Evolutionary conservation across 2,113 vertebrate species (phyloP), one percentile per base, ranked within the genome.

Genomic region (Corynorhinus townsendii): DNA sequence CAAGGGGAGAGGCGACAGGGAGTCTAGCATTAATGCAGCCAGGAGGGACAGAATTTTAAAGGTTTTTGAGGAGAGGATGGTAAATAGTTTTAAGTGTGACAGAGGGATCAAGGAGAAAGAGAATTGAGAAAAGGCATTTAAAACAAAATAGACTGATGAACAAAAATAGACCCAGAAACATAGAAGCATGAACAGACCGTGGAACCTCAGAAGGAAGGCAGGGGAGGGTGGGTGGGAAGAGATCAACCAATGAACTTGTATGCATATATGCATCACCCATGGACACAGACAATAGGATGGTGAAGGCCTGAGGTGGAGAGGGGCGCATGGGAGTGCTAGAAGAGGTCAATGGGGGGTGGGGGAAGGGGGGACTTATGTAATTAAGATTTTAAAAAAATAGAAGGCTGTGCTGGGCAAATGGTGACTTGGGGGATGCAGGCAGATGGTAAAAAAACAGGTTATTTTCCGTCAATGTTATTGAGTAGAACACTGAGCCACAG

Each of bases 391-490:
- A 28, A 59, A 26, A 59, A 62, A 62, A 62, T 62, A 62, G 28
- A 80, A 95, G 43, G 80, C 38, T 49, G 69, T 87, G 52, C 7
- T 71, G 45, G 69, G 7, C n/a, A 79, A 49, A 1, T 35, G 19
- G 19, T 86, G 30, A 79, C 47, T 75, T 4, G 12, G 35, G 17
- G 26, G 15, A 80, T 59, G 26, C 22, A 76, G 80, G 40, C 17
- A 96, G 82, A 86, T 26, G 54, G 22, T 66, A 49, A 83, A 56
- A 86, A 92, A 83, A 80, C 14, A 73, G 26, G 52, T 79, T 91
- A 86, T 86, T 95, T 96, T 45, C 69, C 30, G 54, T 83, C n/a
- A 8, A 1, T 89, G 68, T 94, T 86, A 92, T 43, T 33, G n/a
- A 83, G 38, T 45, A 86, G 72, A 89, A 83, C 75, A 75, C 28